Percentiles rank a stretch among this genome's conserved stretches.
phyloP scores from a whole-genome alignment of 1,140 invertebrate genomes.

The Tetragonula clypearis region DNA sequence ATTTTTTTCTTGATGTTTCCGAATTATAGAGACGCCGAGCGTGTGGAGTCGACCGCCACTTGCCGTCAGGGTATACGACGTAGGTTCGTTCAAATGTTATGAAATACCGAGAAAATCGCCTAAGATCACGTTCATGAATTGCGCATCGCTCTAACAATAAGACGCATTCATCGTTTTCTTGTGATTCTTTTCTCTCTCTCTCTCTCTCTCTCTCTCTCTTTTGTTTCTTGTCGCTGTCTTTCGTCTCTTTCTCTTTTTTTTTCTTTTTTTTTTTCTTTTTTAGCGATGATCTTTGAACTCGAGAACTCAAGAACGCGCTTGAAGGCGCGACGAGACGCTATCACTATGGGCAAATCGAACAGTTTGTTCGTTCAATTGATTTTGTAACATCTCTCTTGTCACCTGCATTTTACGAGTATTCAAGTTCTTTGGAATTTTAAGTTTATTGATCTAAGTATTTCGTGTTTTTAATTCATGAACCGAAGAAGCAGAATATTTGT shows the following conservation, averaged over 20 bases:
- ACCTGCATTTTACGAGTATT: neutral
- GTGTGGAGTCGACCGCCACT: slow-evolving; percentile 68
- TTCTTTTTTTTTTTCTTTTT: neutral
- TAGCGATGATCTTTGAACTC: neutral
- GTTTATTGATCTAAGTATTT: too few species aligned
- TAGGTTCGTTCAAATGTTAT: slow-evolving; percentile 76
- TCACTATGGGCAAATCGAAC: neutral
- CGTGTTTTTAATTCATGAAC: too few species aligned
- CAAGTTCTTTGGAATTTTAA: neutral
- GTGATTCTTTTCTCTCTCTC: neutral
- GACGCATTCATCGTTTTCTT: neutral
- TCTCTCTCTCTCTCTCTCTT: neutral
- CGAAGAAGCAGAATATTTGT: too few species aligned
- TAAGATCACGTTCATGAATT: slow-evolving; percentile 23
- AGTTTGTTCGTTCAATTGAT: neutral
- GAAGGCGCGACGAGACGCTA: slow-evolving; percentile 11
- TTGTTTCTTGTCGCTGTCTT: neutral
- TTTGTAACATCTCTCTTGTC: neutral
- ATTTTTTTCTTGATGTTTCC: slow-evolving; percentile 72
- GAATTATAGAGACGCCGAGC: slow-evolving; percentile 75
- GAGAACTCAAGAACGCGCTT: neutral
- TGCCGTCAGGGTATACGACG: slow-evolving; percentile 70
- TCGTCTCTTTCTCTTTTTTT: neutral
- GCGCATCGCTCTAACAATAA: neutral
- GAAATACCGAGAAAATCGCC: slow-evolving; percentile 33